These are phyloP conservation scores for Sebastes variabilis DNA, from an alignment of 2,797 vertebrate genomes.

Conservation along the genomic window DNA sequence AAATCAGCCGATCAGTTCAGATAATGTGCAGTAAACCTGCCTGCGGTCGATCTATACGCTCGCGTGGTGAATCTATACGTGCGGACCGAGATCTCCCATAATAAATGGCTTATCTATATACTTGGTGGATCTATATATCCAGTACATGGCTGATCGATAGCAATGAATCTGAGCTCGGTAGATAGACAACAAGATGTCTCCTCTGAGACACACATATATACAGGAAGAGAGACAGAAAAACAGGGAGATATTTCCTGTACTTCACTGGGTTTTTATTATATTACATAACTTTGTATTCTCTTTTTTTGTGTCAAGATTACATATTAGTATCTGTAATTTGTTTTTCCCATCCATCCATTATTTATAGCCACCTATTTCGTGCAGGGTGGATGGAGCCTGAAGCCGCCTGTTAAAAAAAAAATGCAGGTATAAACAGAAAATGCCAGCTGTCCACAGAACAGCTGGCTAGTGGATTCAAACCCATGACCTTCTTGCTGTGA, in stretches of 20 bases:
- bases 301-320: neutral
- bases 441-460: neutral
- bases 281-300: neutral
- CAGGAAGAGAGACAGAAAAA: neutral
- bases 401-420: neutral
- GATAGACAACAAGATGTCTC: constrained; percentile 68
- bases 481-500: neutral
- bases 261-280: neutral
- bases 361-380: neutral
- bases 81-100: constrained; percentile 44
- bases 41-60: constrained; percentile 49
- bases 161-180: constrained; percentile 70
- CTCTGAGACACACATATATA: constrained; percentile 46
- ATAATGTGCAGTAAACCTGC: constrained; percentile 60
- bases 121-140: constrained; percentile 79
- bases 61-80: constrained; percentile 62
- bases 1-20: constrained; percentile 21
- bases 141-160: constrained; percentile 76
- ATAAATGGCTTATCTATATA: constrained; percentile 81
- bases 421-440: neutral
- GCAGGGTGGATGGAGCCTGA: neutral
- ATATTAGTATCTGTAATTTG: neutral
- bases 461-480: neutral
- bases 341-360: neutral
- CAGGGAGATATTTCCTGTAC: neutral